Base-by-base conservation (phyloP, 37 sponge, comb jelly and placozoan genomes). In the Amphimedon queenslandica region DNA sequence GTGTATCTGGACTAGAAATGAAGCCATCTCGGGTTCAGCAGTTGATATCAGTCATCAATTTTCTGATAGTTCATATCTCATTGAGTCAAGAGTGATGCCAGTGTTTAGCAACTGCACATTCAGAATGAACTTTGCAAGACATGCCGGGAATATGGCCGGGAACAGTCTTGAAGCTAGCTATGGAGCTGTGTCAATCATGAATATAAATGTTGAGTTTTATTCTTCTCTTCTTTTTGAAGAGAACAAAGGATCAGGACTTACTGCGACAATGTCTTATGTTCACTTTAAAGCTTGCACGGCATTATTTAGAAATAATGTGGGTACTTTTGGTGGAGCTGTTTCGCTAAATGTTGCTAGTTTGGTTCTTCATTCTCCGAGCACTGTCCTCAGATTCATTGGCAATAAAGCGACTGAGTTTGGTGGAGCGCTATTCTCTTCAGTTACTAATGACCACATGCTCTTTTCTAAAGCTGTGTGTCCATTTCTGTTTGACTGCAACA, bases 1-100 rank as follows among this genome's bases (percentile, higher is more conserved):
- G n/a, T n/a, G n/a, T n/a, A n/a, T n/a, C n/a, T 60, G 61, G 61
- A 60, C 28, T 25, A 60, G 21, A n/a, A 60, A 60, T n/a, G 21
- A 6, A 25, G 61, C 61, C 27, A n/a, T n/a, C 27, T 6, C 27
- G 5, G 61, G 61, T n/a, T 13, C 61, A 60, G 61, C 61, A n/a
- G 61, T 60, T 47, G 53, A 47, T 47, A 13, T 47, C 53, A 47
- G 53, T 47, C 53, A 18, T 47, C 53, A n/a, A n/a, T n/a, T n/a
- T n/a, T n/a, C n/a, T n/a, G n/a, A n/a, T n/a, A n/a, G n/a, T n/a
- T n/a, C n/a, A n/a, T n/a, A n/a, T n/a, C n/a, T n/a, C n/a, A n/a
- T n/a, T n/a, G n/a, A n/a, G n/a, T n/a, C n/a, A n/a, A n/a, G n/a
- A n/a, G n/a, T n/a, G n/a, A n/a, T n/a, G n/a, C n/a, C n/a, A n/a